Evolutionary conservation across 2,113 vertebrate species (phyloP).

Genomic region (Burhinus oedicnemus): DNA sequence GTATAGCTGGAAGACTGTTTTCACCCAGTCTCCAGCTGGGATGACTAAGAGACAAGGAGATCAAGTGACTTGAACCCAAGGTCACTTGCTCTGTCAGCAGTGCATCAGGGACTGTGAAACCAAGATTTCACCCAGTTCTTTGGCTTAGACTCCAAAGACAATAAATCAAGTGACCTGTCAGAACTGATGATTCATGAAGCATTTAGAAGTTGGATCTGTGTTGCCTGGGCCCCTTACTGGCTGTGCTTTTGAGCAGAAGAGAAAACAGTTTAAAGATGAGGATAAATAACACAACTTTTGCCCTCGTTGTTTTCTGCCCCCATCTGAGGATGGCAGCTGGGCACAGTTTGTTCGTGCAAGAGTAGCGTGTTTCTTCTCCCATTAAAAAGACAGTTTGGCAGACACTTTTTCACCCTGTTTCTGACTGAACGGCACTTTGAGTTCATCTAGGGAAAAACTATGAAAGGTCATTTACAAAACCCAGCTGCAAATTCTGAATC

Average conservation of each 20-base stretch:
- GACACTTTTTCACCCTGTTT: background rate
- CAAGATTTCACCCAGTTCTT: constrained; percentile 41
- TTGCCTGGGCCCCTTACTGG: constrained; percentile 29
- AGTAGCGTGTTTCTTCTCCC: constrained; percentile 42
- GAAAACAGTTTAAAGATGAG: background rate
- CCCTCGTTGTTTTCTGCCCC: background rate
- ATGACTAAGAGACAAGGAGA: background rate
- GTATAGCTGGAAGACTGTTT: background rate
- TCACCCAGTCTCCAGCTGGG: constrained; percentile 28
- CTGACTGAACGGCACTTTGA: constrained; percentile 5
- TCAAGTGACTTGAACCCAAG: constrained; percentile 48
- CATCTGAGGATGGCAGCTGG: background rate
- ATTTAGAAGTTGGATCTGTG: background rate
- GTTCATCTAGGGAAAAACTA: background rate
- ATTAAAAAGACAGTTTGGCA: constrained; percentile 49
- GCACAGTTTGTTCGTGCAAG: background rate
- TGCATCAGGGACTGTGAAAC: constrained; percentile 37
- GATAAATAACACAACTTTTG: background rate
- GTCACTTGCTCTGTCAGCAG: constrained; percentile 61
- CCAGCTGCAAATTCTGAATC: constrained; percentile 29
- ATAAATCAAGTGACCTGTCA: constrained; percentile 59
- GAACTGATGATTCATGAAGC: constrained; percentile 22
- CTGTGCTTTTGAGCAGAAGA: background rate
- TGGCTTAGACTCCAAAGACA: background rate
- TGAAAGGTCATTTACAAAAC: background rate